Evolutionary conservation across 2,797 vertebrate species (phyloP), one percentile per base, ranked within the genome.

Genomic region (Chelon auratus): DNA sequence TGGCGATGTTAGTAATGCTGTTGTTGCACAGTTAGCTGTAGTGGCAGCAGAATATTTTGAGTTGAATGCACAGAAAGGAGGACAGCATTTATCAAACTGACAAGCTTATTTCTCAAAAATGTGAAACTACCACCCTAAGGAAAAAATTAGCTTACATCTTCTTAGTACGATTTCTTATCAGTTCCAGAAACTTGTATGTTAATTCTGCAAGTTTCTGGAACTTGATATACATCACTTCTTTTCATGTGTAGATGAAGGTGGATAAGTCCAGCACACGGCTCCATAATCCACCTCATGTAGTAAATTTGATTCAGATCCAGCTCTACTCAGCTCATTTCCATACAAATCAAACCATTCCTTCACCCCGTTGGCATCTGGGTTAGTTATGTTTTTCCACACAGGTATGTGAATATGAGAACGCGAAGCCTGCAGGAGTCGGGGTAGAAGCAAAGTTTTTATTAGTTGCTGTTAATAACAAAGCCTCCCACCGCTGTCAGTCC

Each of bases 401-500:
- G 45, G 18, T 11, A 13, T 48, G 63, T 69, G 51, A 66, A 53
- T 10, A 71, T 77, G 52, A 59, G 67, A 70, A 39, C 8, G 40
- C 0, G 22, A 26, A 56, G 15, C 3, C 52, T 40, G 36, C 47
- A 51, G 39, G 56, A 37, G 33, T 2, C 17, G 3, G 3, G 57
- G 60, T 1, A 5, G 3, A 57, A 57, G 58, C 52, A 68, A 78
- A 67, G 76, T 30, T 78, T 87, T 81, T 73, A 79, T 74, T 74
- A 72, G 71, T 50, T 61, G 70, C 50, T 55, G 80, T 83, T 77
- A 87, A 87, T 83, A 79, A 88, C 26, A 53, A 74, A 51, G 67
- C 71, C 72, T 82, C 82, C 73, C 80, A 74, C 48, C 39, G 75
- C 82, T 83, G 83, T 83, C 80, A 77, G 76, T 64, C 15, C 57